Evolutionary conservation across 1,140 invertebrate species (phyloP), one percentile per base, ranked within the genome.

Genomic region (Drosophila kanapiae): DNA sequence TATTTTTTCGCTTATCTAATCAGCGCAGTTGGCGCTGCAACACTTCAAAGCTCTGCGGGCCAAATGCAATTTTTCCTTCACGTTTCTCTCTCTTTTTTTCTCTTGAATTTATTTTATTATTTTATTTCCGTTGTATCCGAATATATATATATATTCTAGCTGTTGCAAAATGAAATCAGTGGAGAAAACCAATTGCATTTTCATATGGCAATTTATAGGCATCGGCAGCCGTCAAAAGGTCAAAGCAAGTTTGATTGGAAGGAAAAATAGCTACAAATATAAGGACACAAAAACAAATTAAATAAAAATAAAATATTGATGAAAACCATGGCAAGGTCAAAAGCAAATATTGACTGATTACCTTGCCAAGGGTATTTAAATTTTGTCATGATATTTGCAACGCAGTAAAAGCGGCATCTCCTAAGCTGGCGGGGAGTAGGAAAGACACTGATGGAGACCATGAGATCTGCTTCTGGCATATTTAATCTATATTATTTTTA

Each of bases 1-100:
- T 61, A 37, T 33, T 23, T 58, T 58, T 80, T 80, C 84, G 81
- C 81, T 83, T 88, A 86, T 86, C 82, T 86, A 85, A 86, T 86
- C 79, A 83, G 80, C 72, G 54, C 70, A 86, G 82, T 85, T 86
- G 78, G 78, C 75, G 72, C 65, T 49, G 47, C 59, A 77, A 54
- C 62, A 77, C 82, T 87, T 82, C 78, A 79, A 82, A 85, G 75
- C 64, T 58, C 75, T 74, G 53, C 61, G 37, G 64, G 79, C 82
- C 72, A 59, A 69, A 72, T 72, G 69, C 72, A 86, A 75, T 75
- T 65, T 75, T 23, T 42, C 35, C 31, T 18, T 40, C 43, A 33
- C 65, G 18, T 40, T 29, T 33, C 27, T 16, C 9, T 10, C 31
- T 10, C 14, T 58, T 1, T 18, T 3, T 51, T 47, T 38, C 14